Evolutionary conservation across 23 tunicate species (phyloP), one percentile per base, ranked within the genome.

Genomic region (Diplosoma virens): DNA sequence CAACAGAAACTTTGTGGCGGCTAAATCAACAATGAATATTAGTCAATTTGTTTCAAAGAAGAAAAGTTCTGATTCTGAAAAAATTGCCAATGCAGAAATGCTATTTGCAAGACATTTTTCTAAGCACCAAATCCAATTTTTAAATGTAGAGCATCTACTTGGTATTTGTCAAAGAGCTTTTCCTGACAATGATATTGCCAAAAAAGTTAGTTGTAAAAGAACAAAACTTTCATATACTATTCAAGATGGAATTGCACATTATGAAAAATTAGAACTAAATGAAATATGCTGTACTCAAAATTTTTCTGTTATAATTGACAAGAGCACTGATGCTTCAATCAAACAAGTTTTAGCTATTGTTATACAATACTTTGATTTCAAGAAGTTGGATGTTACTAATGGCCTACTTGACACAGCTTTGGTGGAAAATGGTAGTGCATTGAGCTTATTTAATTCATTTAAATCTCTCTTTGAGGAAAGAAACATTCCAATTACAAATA

Each of bases 261-360:
- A 61, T 61, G 68, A 61, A 61, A 61, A 61, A 1, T 29, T 3
- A 4, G 27, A 31, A 1, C 2, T 61, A 20, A 1, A 27, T 24
- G 68, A 61, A 25, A 58, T n/a, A n/a, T 22, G 25, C 6, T 23
- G 7, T 11, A 11, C 18, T 2, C 29, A 29, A 27, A 9, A 29
- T 31, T 29, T 2, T 61, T 61, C 68, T 1, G 28, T 61, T 24
- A 61, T 61, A 18, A 9, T 61, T 3, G 29, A 61, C 4, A 32
- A 61, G 32, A 58, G 65, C 65, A 58, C 65, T n/a, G 65, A 61
- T 4, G 28, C 28, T 61, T 61, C 68, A 25, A 32, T 61, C 28
- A 61, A 21, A 25, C 68, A 61, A 29, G 52, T 45, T 45, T 45
- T 45, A 16, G 52, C 52, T 45, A 61, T 61, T 29, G 27, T 61